phyloP scores from a whole-genome alignment of 2,797 vertebrate species.

The Acanthiza pusilla region DNA sequence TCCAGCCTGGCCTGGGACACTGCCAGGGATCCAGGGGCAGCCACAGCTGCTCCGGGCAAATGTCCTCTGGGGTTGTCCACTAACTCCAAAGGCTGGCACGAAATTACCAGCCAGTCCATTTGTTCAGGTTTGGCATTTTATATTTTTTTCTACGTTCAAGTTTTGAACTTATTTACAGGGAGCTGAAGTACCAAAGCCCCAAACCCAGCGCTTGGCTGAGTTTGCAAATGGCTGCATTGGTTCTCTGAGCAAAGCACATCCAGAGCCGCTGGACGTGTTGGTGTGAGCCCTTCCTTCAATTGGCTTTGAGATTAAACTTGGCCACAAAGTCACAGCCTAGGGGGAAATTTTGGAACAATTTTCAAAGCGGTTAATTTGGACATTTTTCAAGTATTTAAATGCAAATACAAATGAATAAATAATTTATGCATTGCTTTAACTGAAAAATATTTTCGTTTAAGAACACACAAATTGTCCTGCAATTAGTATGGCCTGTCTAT shows the following conservation, averaged over 20 bases:
- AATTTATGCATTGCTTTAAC: slow-evolving; percentile 44
- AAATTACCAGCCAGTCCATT: neutral
- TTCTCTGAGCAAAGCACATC: neutral
- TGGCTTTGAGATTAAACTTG: slow-evolving; percentile 13
- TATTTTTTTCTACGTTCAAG: neutral
- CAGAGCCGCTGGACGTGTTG: neutral
- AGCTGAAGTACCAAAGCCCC: neutral
- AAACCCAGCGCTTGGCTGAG: accelerated
- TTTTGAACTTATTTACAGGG: neutral
- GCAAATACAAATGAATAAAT: slow-evolving; percentile 60
- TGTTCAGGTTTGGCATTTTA: neutral
- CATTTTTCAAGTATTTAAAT: slow-evolving; percentile 58
- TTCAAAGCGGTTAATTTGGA: slow-evolving; percentile 14
- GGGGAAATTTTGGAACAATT: slow-evolving; percentile 1
- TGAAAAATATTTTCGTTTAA: slow-evolving; percentile 41
- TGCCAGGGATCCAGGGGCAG: neutral
- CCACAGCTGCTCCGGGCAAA: neutral
- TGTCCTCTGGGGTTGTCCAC: neutral
- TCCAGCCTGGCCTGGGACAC: accelerated
- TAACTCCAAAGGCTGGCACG: neutral
- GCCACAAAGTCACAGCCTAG: neutral
- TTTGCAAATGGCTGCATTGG: neutral
- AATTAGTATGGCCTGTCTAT: neutral
- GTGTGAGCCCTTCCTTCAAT: neutral
- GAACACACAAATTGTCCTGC: neutral